Evolutionary conservation across 2,113 vertebrate genomes (phyloP), one percentile per base, ranked within the genome.

Genomic region (Oryzias curvinotus): DNA sequence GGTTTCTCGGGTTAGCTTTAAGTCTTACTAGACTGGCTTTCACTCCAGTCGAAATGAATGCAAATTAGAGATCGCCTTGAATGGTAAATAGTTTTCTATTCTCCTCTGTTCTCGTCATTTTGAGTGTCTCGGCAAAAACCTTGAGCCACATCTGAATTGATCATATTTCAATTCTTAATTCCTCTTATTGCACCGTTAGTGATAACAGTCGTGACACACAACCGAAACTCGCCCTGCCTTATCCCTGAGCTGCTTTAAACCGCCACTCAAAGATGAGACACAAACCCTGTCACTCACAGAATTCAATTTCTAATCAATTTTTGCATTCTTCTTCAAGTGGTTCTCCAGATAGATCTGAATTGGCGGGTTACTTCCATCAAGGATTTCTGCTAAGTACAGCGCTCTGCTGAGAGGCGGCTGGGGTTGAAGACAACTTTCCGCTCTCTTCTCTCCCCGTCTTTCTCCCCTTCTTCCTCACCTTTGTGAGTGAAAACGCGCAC

Each of bases 271-370:
- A 45, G 3, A 19, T 3, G 1, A 59, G 53, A 56, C 23, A 61
- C 48, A 23, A 28, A 17, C 48, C 47, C 53, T 2, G 25, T 36
- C 42, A 55, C 36, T 51, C 25, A 36, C 43, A 17, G 52, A 80
- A 83, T 75, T 76, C 23, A 65, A 67, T 75, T 74, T 83, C 36
- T 67, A 82, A 87, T 86, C 56, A 71, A 73, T 85, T 80, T 61
- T 73, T 78, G 54, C 52, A 75, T 84, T 84, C 79, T 80, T 65
- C 76, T 75, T 81, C 78, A 78, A 87, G 88, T 83, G 85, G 59
- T 80, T 87, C 83, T 87, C 83, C 62, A 85, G 74, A 71, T 77
- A 71, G 83, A 81, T 69, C 58, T 75, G 61, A 85, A 84, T 80
- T 71, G 62, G 79, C 62, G 19, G 57, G 81, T 81, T 42, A 53